These are phyloP conservation scores for Megatriorchis doriae DNA, from an alignment of 2,113 vertebrate genomes.

Conservation along the genomic window DNA sequence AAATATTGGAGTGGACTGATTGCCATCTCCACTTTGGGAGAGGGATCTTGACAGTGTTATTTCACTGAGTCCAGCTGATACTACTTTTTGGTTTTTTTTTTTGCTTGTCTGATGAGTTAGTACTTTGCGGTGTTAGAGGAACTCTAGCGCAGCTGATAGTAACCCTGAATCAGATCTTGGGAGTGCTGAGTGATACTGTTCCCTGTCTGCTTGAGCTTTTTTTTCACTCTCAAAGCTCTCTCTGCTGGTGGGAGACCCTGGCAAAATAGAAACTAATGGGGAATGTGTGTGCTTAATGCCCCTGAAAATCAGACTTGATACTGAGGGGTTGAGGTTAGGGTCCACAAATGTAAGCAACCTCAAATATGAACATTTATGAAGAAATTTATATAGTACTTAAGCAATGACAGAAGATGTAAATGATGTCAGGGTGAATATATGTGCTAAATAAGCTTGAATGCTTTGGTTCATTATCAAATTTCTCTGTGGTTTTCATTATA, in stretches of 20 bases:
- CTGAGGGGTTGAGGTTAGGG: background rate
- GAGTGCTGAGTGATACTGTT: background rate
- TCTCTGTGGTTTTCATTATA: background rate
- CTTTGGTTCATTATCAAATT: background rate
- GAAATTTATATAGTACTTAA: background rate
- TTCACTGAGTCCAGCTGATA: background rate
- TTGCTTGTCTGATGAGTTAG: background rate
- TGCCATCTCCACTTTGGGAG: slow-evolving; percentile 44
- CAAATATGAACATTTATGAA: background rate
- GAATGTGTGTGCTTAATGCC: background rate
- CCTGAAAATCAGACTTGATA: background rate
- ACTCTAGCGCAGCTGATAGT: background rate
- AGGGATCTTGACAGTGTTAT: slow-evolving; percentile 38
- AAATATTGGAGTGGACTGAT: slow-evolving; percentile 51
- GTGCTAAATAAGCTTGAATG: background rate
- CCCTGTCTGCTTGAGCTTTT: background rate
- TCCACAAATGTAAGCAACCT: background rate
- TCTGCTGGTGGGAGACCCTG: background rate
- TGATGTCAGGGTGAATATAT: background rate
- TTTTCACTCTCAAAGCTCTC: background rate
- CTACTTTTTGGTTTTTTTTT: background rate
- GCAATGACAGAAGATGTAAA: background rate
- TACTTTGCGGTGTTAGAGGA: background rate
- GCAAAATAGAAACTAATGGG: background rate
- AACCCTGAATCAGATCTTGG: background rate